These are phyloP conservation scores for Champsocephalus gunnari DNA, from an alignment of 2,797 vertebrate genomes.

Conservation along the genomic window DNA sequence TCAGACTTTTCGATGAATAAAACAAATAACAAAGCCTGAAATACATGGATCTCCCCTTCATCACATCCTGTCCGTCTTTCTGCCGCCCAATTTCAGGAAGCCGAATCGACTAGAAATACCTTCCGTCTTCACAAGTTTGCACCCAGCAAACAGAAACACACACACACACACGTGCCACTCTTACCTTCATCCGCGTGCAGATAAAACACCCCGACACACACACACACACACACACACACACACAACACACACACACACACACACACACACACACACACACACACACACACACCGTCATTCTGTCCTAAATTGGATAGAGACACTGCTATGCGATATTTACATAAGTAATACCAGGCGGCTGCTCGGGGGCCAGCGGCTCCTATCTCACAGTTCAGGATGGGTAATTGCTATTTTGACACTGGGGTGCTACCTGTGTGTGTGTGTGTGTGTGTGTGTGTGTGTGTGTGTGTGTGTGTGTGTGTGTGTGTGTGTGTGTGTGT, in stretches of 20 bases:
- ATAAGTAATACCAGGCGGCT: slow-evolving; percentile 77
- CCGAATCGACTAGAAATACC: slow-evolving; percentile 23
- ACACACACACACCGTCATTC: slow-evolving; percentile 55
- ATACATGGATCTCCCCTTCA: slow-evolving; percentile 19
- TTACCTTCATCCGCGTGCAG: slow-evolving; percentile 50
- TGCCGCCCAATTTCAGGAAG: slow-evolving; percentile 22
- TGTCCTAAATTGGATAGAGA: slow-evolving; percentile 75
- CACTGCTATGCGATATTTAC: slow-evolving; percentile 77
- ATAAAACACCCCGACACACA: slow-evolving; percentile 35
- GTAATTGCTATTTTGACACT: slow-evolving; percentile 79
- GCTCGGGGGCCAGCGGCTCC: slow-evolving; percentile 65
- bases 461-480: slow-evolving; percentile 19
- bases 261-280: slow-evolving; percentile 37
- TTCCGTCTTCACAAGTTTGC: slow-evolving; percentile 24
- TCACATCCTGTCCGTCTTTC: slow-evolving; percentile 11
- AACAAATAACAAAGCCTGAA: not conserved
- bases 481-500: slow-evolving; percentile 1
- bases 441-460: slow-evolving; percentile 42
- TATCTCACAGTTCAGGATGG: slow-evolving; percentile 65
- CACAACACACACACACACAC: slow-evolving; percentile 45
- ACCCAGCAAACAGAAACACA: slow-evolving; percentile 1
- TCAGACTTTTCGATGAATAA: not conserved
- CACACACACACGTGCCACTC: slow-evolving; percentile 33
- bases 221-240: slow-evolving; percentile 40
- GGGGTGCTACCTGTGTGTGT: slow-evolving; percentile 68